These are phyloP conservation scores for Ianthella basta DNA, from an alignment of 37 sponge, comb jelly and placozoan species.

Conservation along the genomic window DNA sequence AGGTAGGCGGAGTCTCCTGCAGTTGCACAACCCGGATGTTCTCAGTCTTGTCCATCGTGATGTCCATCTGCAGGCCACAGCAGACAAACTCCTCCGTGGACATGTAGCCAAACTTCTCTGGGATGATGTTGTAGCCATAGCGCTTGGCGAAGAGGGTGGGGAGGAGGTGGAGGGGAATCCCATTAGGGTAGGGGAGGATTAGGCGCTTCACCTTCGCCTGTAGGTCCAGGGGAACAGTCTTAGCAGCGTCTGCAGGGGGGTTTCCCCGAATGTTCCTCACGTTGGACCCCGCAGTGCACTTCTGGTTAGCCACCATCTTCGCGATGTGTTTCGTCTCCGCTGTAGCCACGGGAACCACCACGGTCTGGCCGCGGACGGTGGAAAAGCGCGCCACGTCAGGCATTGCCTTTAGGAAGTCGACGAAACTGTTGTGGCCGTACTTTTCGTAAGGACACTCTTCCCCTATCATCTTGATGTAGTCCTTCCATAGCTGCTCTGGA, in stretches of 20 bases:
- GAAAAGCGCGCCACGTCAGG: slow-evolving; percentile 9
- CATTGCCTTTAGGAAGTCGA: neutral
- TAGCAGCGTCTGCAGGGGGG: neutral
- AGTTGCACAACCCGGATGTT: neutral
- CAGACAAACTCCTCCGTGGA: neutral
- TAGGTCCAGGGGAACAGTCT: slow-evolving; percentile 10
- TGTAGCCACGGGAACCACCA: slow-evolving; percentile 12
- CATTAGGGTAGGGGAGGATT: slow-evolving; percentile 26
- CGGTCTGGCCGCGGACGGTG: neutral
- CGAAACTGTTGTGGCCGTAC: slow-evolving; percentile 15
- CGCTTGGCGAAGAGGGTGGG: slow-evolving; percentile 19
- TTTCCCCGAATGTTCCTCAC: too few species aligned
- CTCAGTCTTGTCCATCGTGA: neutral
- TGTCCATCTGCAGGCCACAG: neutral
- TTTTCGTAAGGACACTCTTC: neutral
- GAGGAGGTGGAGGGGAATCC: slow-evolving; percentile 42
- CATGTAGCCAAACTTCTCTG: slow-evolving; percentile 22
- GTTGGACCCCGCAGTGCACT: slow-evolving; percentile 3
- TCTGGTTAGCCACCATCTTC: slow-evolving; percentile 22
- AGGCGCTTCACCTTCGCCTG: slow-evolving; percentile 21
- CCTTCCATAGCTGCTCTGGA: slow-evolving; percentile 18
- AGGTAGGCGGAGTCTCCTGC: neutral
- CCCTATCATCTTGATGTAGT: slow-evolving; percentile 16
- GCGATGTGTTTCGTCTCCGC: slow-evolving; percentile 19
- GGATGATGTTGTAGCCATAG: slow-evolving; percentile 23